Percentiles rank a stretch among this genome's conserved stretches.
Conservation (phyloP, 1,140 invertebrate species). For the Brachionus sp. region DNA sequence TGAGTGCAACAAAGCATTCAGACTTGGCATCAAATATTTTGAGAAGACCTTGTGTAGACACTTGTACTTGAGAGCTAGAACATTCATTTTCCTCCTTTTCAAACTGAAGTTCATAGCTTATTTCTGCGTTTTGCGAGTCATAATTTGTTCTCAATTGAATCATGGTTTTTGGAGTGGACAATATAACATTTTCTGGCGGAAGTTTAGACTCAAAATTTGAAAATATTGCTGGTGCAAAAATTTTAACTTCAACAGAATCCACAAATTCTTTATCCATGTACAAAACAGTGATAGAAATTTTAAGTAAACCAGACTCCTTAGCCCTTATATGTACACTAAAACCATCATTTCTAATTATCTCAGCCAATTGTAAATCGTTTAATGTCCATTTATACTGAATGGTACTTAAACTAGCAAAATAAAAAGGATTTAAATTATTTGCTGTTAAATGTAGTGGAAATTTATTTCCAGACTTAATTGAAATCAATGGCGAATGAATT, state of each 20-base stretch:
- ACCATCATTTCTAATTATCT: background rate
- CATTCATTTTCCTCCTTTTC: background rate
- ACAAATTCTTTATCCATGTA: background rate
- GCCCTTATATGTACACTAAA: background rate
- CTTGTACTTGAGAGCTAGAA: background rate
- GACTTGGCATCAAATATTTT: background rate
- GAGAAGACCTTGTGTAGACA: background rate
- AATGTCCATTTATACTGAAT: constrained; percentile 1
- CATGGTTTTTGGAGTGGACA: background rate
- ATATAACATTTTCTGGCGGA: background rate
- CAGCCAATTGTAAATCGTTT: background rate
- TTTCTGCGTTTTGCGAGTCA: background rate
- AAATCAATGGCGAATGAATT: background rate
- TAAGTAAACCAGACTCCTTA: background rate
- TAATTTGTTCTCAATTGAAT: constrained; percentile 8
- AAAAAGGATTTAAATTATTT: background rate
- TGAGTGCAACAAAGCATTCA: background rate
- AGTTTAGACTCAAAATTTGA: background rate
- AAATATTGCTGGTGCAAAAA: background rate
- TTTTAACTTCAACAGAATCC: background rate
- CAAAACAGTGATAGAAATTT: background rate
- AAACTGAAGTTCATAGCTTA: background rate
- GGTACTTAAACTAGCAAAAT: background rate
- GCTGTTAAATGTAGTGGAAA: background rate
- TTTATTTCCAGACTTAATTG: background rate